Evolutionary conservation across 1,140 invertebrate genomes (phyloP), one percentile per base, ranked within the genome.

Genomic region (Holcopasites calliopsidis): DNA sequence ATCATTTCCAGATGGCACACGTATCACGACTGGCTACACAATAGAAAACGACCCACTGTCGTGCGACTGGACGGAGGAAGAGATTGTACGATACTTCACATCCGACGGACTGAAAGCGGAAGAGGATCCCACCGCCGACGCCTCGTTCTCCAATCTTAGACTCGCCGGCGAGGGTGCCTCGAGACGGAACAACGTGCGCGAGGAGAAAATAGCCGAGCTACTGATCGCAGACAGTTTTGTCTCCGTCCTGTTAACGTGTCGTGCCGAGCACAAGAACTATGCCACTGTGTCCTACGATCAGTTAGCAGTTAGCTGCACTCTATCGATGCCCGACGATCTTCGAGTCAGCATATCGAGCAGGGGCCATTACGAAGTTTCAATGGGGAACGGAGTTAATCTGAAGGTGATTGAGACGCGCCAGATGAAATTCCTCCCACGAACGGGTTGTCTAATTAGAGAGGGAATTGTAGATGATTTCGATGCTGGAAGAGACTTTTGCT

Each of bases 181-280:
- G 10, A 52, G 40, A 16, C 8, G 6, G 23, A 21, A 26, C 35
- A 18, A 3, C 3, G 8, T 26, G 13, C 18, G 52, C 54, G 68
- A 70, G 61, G 69, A 74, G 68, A 64, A 84, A 75, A 84, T 78
- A 58, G 72, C 69, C 47, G 47, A 44, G 47, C 33, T 87, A 85
- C 85, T 85, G 84, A 76, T 77, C 77, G 66, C n/a, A 16, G 92
- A 93, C 79, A 90, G 89, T 44, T 93, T 93, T 82, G 85, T 93
- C 60, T 92, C 91, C 55, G 83, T 93, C 60, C 82, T 92, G 65
- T 85, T 93, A 60, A 90, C 85, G 75, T 92, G 88, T 82, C 90
- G 89, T 33, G 83, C 92, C 58, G 93, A 93, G 79, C 93, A 93
- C 88, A 84, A 88, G 40, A 91, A 92, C 83, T 93, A 93, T 80